Evolutionary conservation across 2,797 vertebrate genomes (phyloP).

Genomic region (Spinus olivaceus): DNA sequence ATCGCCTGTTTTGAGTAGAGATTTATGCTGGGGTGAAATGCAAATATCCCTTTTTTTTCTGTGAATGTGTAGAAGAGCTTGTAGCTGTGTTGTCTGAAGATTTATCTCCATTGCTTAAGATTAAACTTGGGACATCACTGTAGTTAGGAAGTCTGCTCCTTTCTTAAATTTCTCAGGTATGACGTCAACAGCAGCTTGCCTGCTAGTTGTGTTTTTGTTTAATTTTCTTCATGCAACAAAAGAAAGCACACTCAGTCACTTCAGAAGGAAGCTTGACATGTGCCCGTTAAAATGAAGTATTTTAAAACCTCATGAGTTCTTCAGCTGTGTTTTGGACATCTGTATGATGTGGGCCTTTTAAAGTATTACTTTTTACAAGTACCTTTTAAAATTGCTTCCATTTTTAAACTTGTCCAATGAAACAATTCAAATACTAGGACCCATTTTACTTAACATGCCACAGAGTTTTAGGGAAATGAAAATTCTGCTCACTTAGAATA

Average conservation of each 20-base stretch:
- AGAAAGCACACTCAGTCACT: not conserved
- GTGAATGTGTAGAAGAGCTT: not conserved
- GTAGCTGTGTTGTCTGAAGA: not conserved
- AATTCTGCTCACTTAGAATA: not conserved
- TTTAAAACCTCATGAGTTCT: not conserved
- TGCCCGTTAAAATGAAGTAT: not conserved
- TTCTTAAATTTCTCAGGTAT: not conserved
- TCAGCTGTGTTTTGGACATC: not conserved
- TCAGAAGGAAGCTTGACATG: not conserved
- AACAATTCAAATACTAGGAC: not conserved
- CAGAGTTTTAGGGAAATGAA: not conserved
- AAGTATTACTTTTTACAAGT: not conserved
- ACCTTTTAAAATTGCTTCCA: not conserved
- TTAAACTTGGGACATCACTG: not conserved
- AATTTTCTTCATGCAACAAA: fast-evolving
- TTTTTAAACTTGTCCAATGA: not conserved
- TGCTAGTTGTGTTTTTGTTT: not conserved
- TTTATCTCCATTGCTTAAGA: not conserved
- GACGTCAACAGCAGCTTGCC: not conserved
- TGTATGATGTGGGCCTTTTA: not conserved
- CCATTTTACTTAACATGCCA: not conserved
- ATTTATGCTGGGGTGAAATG: not conserved
- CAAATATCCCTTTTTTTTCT: not conserved
- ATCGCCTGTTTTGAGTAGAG: not conserved
- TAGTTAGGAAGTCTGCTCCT: not conserved